Percentiles rank a stretch among this genome's conserved stretches.
phyloP scores from a whole-genome alignment of 30 jellyfish, hydroid and myxozoan genomes.

The Catostylus mosaicus region DNA sequence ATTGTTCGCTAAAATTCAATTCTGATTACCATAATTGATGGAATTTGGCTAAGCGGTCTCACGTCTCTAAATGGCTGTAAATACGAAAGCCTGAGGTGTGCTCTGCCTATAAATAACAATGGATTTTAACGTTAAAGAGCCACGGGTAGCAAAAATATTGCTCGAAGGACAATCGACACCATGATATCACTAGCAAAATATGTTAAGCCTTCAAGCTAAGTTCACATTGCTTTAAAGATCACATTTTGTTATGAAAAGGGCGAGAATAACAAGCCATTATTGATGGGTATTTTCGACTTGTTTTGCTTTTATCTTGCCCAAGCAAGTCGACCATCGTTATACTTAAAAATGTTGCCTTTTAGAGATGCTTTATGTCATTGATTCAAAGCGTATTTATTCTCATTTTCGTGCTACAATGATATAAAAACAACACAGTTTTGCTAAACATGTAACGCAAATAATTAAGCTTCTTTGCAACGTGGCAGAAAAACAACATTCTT shows the following conservation, averaged over 20 bases:
- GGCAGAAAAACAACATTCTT: not conserved
- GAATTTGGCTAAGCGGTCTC: slow-evolving; percentile 19
- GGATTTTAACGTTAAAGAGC: not conserved
- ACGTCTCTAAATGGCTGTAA: slow-evolving; percentile 7
- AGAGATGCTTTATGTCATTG: not conserved
- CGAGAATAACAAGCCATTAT: slow-evolving; percentile 7
- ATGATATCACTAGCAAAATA: not conserved
- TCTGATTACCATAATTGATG: not conserved
- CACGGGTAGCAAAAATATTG: not conserved
- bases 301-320: not conserved
- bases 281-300: not conserved
- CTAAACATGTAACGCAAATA: not conserved
- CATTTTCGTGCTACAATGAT: not conserved
- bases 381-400: not conserved
- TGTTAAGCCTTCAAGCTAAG: not conserved
- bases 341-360: not conserved
- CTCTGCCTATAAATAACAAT: not conserved
- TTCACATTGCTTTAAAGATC: not conserved
- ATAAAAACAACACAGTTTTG: not conserved
- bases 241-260: not conserved
- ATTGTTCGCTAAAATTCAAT: not conserved
- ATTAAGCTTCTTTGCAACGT: not conserved
- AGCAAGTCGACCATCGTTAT: not conserved
- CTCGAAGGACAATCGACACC: not conserved
- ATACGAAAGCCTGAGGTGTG: not conserved